Conservation (phyloP, 92 coral and sea anemone species). For the Hydrozoanthus gracilis region DNA sequence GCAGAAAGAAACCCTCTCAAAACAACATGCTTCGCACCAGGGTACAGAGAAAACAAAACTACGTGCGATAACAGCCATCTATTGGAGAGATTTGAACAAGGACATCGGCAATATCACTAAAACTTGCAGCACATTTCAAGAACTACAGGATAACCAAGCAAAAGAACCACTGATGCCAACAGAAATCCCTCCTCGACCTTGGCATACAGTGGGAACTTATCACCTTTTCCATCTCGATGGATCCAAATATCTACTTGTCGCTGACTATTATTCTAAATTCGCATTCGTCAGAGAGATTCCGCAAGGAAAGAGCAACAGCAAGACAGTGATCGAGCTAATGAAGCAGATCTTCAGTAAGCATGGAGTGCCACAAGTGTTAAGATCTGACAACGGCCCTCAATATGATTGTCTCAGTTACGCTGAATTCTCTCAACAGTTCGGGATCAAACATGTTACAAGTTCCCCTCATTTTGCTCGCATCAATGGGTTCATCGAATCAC, state of each 20-base stretch:
- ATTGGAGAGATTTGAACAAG: too few relatives aligned
- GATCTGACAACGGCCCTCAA: conserved; percentile 70
- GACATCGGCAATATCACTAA: too few relatives aligned
- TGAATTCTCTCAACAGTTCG: conserved; percentile 57
- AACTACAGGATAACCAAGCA: not conserved
- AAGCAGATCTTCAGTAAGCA: conserved; percentile 69
- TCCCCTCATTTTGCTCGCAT: conserved; percentile 55
- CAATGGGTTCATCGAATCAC: conserved; percentile 64
- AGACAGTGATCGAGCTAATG: conserved; percentile 48
- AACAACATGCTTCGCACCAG: too few relatives aligned
- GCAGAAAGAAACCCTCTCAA: too few relatives aligned
- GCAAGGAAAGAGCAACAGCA: conserved; percentile 48
- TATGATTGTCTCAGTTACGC: conserved; percentile 31
- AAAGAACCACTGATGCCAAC: conserved; percentile 37
- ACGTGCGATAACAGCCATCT: too few relatives aligned
- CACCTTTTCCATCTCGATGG: conserved; percentile 40
- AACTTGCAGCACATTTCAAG: not conserved
- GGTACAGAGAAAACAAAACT: too few relatives aligned
- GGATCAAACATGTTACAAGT: conserved; percentile 64
- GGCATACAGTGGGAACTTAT: conserved; percentile 47
- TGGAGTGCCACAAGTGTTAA: conserved; percentile 52
- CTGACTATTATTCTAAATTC: conserved; percentile 23
- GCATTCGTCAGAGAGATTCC: conserved; percentile 45
- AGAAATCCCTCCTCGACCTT: conserved; percentile 37
- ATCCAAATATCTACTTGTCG: conserved; percentile 11